Evolutionary conservation across 2,888 invertebrate species (phyloP).

Genomic region (Lutraria lutraria): DNA sequence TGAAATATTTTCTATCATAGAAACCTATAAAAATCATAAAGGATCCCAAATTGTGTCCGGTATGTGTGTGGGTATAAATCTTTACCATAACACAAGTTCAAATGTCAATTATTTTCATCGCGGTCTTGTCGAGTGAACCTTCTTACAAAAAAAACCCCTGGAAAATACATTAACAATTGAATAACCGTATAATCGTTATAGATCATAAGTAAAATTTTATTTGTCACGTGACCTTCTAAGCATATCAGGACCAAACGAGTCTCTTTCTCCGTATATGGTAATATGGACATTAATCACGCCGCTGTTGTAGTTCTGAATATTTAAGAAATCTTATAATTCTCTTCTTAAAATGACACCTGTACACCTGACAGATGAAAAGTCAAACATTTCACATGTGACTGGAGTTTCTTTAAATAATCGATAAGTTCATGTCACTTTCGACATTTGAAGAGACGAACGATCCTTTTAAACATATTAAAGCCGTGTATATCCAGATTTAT

Average conservation of each 20-base stretch:
- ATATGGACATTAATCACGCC: background rate
- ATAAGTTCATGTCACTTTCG: conserved; percentile 46
- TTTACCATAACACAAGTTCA: too few species aligned
- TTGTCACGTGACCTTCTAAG: background rate
- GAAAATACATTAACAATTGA: too few species aligned
- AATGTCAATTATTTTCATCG: too few species aligned
- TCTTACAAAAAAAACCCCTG: too few species aligned
- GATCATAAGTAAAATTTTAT: background rate
- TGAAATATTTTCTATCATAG: too few species aligned
- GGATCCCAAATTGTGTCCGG: too few species aligned
- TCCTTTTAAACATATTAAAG: conserved; percentile 40
- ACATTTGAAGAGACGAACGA: conserved; percentile 39
- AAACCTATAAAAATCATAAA: too few species aligned
- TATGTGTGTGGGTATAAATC: too few species aligned
- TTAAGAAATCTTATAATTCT: conserved; percentile 8
- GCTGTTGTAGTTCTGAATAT: background rate
- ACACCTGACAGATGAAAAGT: background rate
- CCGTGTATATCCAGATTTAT: conserved; percentile 31
- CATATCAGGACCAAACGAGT: background rate
- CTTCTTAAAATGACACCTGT: background rate
- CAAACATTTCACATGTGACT: conserved; percentile 41
- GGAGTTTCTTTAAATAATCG: conserved; percentile 35
- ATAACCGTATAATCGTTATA: background rate
- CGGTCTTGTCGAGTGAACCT: too few species aligned
- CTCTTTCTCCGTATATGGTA: background rate